Percentiles rank a stretch among this genome's conserved stretches.
phyloP scores from a whole-genome alignment of 1,140 invertebrate species.

The Heliconius nattereri region DNA sequence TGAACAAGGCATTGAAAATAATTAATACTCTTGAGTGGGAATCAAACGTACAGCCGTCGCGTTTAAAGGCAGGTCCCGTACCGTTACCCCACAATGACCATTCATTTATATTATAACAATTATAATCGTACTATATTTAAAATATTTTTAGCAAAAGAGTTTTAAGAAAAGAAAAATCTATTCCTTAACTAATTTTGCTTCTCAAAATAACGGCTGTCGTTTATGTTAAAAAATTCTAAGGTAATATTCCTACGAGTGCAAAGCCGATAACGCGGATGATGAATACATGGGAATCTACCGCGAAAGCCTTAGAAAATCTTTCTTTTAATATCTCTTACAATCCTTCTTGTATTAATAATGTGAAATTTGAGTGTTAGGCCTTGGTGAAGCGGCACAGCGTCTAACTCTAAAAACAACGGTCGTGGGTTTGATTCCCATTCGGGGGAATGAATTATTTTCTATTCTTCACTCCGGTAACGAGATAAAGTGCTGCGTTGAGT shows the following conservation, averaged over 20 bases:
- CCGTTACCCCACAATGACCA: no score
- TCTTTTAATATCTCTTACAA: neutral
- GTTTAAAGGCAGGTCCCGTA: no score
- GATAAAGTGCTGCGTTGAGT: neutral
- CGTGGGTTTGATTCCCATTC: neutral
- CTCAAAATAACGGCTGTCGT: no score
- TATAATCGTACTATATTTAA: no score
- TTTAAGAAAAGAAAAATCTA: neutral
- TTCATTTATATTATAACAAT: no score
- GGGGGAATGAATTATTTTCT: neutral
- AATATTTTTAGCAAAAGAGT: neutral
- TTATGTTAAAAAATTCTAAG: neutral
- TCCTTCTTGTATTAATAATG: neutral
- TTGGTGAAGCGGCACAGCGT: neutral
- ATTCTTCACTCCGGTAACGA: neutral
- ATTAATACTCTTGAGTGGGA: no score
- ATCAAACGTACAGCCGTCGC: no score
- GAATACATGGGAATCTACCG: slow-evolving; percentile 34
- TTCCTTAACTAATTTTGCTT: neutral
- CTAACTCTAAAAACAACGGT: neutral
- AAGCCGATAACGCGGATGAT: slow-evolving; percentile 44
- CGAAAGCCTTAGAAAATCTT: neutral
- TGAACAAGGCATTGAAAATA: no score
- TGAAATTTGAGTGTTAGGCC: neutral
- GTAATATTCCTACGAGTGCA: slow-evolving; percentile 36